phyloP scores from a whole-genome alignment of 2,113 vertebrate species.

The Seriola aureovittata region DNA sequence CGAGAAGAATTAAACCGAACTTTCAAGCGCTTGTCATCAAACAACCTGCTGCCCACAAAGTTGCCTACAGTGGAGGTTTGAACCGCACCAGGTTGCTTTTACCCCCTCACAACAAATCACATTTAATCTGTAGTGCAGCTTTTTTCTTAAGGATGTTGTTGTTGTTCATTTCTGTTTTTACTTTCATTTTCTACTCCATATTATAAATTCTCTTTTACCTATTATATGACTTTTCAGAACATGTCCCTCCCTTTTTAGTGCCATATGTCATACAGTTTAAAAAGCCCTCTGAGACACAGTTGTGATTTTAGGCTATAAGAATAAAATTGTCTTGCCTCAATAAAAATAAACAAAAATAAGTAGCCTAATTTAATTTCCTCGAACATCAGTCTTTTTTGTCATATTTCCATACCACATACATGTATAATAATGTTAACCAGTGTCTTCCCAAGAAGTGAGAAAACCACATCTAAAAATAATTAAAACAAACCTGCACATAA shows the following conservation, averaged over 20 bases:
- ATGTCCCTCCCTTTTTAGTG: background rate
- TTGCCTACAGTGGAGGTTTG: background rate
- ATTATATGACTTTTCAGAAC: no score
- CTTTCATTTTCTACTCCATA: background rate
- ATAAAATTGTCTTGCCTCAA: background rate
- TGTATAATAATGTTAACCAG: background rate
- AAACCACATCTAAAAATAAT: no score
- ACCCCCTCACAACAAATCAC: background rate
- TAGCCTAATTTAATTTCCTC: no score
- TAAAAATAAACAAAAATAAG: background rate
- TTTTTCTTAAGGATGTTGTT: background rate
- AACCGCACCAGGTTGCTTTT: background rate
- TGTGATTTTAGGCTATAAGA: no score
- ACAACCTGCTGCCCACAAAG: background rate
- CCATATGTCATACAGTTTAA: no score
- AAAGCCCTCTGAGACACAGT: no score
- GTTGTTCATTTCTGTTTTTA: background rate
- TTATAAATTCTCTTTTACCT: background rate
- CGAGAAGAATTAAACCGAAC: background rate
- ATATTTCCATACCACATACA: background rate
- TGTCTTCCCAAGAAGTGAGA: no score
- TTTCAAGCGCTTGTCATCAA: constrained; percentile 16
- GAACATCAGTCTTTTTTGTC: background rate
- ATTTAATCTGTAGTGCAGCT: background rate
- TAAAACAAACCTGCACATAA: no score